phyloP scores from a whole-genome alignment of 2,113 vertebrate genomes.

The Columbina picui region DNA sequence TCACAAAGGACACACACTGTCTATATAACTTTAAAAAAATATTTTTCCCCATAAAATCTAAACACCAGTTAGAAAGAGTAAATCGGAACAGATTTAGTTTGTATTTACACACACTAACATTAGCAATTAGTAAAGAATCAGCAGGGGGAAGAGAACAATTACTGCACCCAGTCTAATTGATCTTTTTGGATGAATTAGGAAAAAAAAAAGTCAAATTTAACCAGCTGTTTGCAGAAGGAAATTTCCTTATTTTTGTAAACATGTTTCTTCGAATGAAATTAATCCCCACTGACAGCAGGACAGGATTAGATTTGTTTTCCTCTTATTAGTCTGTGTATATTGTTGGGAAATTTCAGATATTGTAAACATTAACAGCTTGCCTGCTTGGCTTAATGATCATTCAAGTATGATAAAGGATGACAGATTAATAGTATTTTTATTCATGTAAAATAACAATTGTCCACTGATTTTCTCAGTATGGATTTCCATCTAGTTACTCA shows the following conservation, averaged over 20 bases:
- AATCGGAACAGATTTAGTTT: constrained; percentile 61
- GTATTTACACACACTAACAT: constrained; percentile 27
- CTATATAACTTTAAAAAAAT: constrained; percentile 70
- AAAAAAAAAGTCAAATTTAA: not conserved
- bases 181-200: not conserved
- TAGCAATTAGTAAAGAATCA: constrained; percentile 45
- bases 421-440: constrained; percentile 24
- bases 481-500: not conserved
- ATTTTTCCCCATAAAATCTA: constrained; percentile 69
- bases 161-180: not conserved
- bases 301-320: constrained; percentile 44
- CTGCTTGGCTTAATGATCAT: constrained; percentile 55
- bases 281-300: constrained; percentile 54
- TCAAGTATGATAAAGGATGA: constrained; percentile 62
- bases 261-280: constrained; percentile 67
- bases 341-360: constrained; percentile 9
- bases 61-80: constrained; percentile 62
- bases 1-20: constrained; percentile 68
- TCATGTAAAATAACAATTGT: not conserved
- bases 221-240: constrained; percentile 12
- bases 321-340: constrained; percentile 9
- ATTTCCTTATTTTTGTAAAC: constrained; percentile 52
- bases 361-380: constrained; percentile 57
- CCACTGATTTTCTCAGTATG: constrained; percentile 12
- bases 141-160: constrained; percentile 18